phyloP scores from a whole-genome alignment of 2,888 invertebrate species.

The Sarcophaga rosellei region DNA sequence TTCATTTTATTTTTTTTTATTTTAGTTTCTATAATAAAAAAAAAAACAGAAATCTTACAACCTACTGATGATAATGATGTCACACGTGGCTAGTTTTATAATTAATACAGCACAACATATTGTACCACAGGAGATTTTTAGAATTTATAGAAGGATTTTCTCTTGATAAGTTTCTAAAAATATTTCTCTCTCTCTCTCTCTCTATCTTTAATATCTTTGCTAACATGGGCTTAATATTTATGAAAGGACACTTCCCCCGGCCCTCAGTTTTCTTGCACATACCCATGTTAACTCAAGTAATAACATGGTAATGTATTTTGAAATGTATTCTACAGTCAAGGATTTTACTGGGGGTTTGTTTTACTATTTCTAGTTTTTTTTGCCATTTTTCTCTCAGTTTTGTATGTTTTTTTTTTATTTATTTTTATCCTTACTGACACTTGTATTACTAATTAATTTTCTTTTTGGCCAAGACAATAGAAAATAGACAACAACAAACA shows the following conservation, averaged over 20 bases:
- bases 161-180: not conserved
- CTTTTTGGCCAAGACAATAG: not conserved
- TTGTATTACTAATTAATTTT: slow-evolving; percentile 54
- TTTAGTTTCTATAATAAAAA: too few relatives aligned
- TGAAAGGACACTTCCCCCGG: not conserved
- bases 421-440: slow-evolving; percentile 11
- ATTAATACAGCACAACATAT: not conserved
- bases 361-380: slow-evolving; percentile 22
- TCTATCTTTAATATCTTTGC: not conserved
- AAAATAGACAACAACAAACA: not conserved
- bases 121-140: too few relatives aligned
- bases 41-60: slow-evolving; percentile 11
- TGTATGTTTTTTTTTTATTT: not conserved
- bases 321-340: slow-evolving; percentile 24
- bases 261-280: not conserved
- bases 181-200: not conserved
- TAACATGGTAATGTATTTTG: slow-evolving; percentile 6
- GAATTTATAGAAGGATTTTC: not conserved
- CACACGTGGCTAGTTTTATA: not conserved
- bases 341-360: slow-evolving; percentile 5
- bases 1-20: not conserved
- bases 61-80: slow-evolving; percentile 5
- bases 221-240: not conserved
- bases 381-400: not conserved
- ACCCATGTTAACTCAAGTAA: slow-evolving; percentile 20